Base-by-base conservation (phyloP, 1,140 invertebrate genomes). In the Pseudomyrmex dendroicus region DNA sequence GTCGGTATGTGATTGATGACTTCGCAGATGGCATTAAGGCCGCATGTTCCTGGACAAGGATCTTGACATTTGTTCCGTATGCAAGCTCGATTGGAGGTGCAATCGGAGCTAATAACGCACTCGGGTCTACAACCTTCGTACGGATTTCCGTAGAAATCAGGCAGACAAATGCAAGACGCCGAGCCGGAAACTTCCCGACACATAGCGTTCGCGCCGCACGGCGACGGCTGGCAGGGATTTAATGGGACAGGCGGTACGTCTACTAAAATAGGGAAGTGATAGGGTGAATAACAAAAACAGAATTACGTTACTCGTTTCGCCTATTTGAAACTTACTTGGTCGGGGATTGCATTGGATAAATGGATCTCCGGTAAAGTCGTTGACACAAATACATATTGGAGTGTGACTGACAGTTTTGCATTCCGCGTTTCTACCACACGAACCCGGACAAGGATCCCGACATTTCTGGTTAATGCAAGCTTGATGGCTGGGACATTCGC, bases 21-120 rank as follows among this genome's bases (percentile, higher is more conserved):
- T 76, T 96, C 94, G 92, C 97, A 98, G 48, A 96, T 92, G 1
- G 97, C 96, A 90, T 96, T 96, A 66, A 91, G 90, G 12, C 97
- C 97, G 90, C 97, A 98, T 8, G 96, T 95, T 66, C 97, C 96
- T 1, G 96, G 94, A 89, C 97, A 98, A 1, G 97, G 97, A 92
- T 97, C 96, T 73, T 94, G 92, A 90, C 97, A 97, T 85, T 95
- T 96, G 56, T 96, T 95, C 83, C 95, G 95, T 35, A 95, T 93
- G 89, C 96, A 97, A 2, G 96, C 95, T 76, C 95, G 93, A 52
- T 95, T 89, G 35, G 93, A 93, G 2, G 95, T 83, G 92, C 97
- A 97, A 78, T 97, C 96, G 2, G 94, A 95, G 88, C 96, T 97
- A 12, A 95, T 93, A 1, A 95, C 90, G 89, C 96, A 97, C 90